Conservation (phyloP, 2,113 vertebrate species). For the Porphyrio hochstetteri region DNA sequence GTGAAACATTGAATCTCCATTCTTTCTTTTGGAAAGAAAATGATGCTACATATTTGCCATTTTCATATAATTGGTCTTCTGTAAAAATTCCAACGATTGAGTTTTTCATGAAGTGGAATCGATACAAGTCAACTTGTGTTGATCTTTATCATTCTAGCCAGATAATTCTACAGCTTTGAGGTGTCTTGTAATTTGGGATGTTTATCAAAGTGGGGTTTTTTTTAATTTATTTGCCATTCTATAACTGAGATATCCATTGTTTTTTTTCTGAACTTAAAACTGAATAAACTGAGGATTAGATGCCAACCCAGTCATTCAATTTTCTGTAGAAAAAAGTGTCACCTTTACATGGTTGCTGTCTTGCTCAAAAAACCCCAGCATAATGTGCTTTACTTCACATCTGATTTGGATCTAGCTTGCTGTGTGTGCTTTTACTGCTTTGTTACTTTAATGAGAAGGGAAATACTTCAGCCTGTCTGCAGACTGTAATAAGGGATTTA, state of each 20-base stretch:
- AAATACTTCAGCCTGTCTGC: not conserved
- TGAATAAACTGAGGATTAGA: not conserved
- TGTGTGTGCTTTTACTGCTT: not conserved
- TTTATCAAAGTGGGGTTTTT: not conserved
- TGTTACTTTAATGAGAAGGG: not conserved
- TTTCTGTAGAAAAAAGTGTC: not conserved
- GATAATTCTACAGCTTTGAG: not conserved
- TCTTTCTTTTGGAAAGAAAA: not conserved
- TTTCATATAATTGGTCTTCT: not conserved
- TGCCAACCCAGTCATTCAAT: not conserved
- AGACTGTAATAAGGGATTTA: not conserved
- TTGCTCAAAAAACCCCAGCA: not conserved
- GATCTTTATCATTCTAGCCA: not conserved
- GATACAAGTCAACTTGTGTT: not conserved
- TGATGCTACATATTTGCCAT: rapidly evolving
- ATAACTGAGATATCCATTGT: not conserved
- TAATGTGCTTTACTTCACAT: not conserved
- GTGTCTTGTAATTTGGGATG: not conserved
- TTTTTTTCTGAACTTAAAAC: not conserved
- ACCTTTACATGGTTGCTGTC: not conserved
- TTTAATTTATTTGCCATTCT: not conserved
- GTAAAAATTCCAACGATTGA: not conserved
- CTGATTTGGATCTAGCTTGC: not conserved
- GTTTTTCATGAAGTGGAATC: not conserved
- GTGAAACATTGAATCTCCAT: not conserved